Evolutionary conservation across 2,888 invertebrate species (phyloP).

Genomic region (Ennomos quercinarius): DNA sequence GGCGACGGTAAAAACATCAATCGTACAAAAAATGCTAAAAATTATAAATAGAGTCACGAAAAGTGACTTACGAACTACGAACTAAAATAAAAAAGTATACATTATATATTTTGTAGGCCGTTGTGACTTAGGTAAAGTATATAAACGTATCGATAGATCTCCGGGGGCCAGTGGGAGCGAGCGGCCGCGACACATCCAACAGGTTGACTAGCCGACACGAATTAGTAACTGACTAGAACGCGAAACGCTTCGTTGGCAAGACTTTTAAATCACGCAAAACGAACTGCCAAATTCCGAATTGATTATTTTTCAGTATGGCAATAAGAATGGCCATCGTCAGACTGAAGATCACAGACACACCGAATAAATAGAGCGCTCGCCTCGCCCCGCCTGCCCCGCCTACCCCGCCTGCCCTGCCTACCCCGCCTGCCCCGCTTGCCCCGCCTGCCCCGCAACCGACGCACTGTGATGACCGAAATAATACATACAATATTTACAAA

Average conservation of each 20-base stretch:
- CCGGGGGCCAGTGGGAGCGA: slow-evolving; percentile 29
- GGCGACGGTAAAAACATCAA: slow-evolving; percentile 46
- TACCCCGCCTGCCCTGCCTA: no score
- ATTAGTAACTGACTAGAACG: slow-evolving; percentile 81
- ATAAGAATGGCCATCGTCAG: slow-evolving; percentile 50
- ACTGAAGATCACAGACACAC: slow-evolving; percentile 61
- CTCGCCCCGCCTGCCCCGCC: slow-evolving; percentile 32
- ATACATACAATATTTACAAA: slow-evolving; percentile 83
- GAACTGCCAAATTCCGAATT: slow-evolving; percentile 29
- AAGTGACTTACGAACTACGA: slow-evolving; percentile 59
- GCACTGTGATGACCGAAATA: slow-evolving; percentile 61
- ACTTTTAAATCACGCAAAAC: slow-evolving; percentile 50
- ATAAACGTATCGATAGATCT: slow-evolving; percentile 21
- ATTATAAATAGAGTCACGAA: slow-evolving; percentile 69
- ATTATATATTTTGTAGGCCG: slow-evolving; percentile 73
- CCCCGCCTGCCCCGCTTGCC: no score
- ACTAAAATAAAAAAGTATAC: slow-evolving; percentile 68
- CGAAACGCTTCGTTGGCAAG: slow-evolving; percentile 79
- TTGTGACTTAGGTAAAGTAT: slow-evolving; percentile 71
- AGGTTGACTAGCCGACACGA: slow-evolving; percentile 82
- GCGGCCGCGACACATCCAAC: slow-evolving; percentile 33
- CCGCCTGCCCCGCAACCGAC: slow-evolving; percentile 37
- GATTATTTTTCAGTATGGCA: slow-evolving; percentile 52
- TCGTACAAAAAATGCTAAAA: slow-evolving; percentile 71
- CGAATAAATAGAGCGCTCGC: slow-evolving; percentile 56